Evolutionary conservation across 2,888 invertebrate species (phyloP).

Genomic region (Minunthozetes semirufus): DNA sequence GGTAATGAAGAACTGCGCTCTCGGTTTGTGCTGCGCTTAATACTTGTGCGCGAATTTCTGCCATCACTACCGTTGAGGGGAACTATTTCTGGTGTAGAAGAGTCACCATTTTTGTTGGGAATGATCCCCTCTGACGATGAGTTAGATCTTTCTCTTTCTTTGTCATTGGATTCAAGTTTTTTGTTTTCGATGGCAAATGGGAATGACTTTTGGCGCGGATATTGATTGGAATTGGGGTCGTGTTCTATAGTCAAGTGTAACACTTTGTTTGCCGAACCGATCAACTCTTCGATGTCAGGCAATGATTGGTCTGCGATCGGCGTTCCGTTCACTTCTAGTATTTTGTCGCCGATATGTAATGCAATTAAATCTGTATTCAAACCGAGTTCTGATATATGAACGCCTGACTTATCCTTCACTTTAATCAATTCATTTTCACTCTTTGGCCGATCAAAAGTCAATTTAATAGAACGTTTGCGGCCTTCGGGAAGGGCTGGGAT

Average conservation of each 20-base stretch:
- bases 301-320: constrained; percentile 72
- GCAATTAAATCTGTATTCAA: constrained; percentile 59
- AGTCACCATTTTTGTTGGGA: constrained; percentile 16
- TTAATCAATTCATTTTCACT: neutral
- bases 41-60: constrained; percentile 25
- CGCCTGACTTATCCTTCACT: neutral
- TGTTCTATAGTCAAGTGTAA: constrained; percentile 76
- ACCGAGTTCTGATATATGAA: constrained; percentile 54
- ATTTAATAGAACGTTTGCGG: constrained; percentile 56
- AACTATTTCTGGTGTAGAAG: neutral
- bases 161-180: neutral
- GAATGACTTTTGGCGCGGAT: constrained; percentile 5
- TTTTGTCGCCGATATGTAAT: constrained; percentile 82
- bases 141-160: neutral
- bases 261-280: constrained; percentile 45
- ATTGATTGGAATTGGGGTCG: constrained; percentile 61
- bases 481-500: constrained; percentile 59
- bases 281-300: constrained; percentile 56
- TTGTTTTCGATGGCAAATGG: neutral
- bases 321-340: constrained; percentile 85
- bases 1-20: constrained; percentile 74
- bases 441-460: constrained; percentile 56
- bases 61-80: neutral
- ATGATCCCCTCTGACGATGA: neutral
- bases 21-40: constrained; percentile 33